Evolutionary conservation across 37 sponge, comb jelly and placozoan genomes (phyloP), one percentile per base, ranked within the genome.

Genomic region (Lycopodina hypogea): DNA sequence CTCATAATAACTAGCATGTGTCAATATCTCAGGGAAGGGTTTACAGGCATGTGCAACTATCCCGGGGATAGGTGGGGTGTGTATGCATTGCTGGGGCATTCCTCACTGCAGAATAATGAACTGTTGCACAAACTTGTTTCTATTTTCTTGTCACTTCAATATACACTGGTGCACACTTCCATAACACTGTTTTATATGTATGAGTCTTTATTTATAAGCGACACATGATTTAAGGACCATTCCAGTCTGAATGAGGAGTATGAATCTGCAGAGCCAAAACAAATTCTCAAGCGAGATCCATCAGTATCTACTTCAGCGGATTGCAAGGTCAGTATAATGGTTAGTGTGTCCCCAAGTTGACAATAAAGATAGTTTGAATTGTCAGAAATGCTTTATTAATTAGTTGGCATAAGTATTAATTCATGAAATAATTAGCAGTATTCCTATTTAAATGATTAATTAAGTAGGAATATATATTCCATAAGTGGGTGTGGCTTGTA

Each of bases 181-280:
- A 45, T 9, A 45, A 45, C 48, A 45, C 48, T 45, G 18, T 38
- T 67, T 24, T 80, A 57, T 76, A 1, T 50, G 11, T 26, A 9
- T 45, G 48, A 4, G 4, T 64, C 29, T 15, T 26, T 55, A 8
- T 42, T 24, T 7, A 23, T 76, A 76, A 89, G 24, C 93, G 89
- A 7, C 53, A 76, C 42, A 79, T 76, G 89, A 14, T 92, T 92
- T 71, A 62, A 57, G 18, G 93, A 92, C 24, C 77, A 77, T 56
- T 71, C 84, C 3, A 75, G 80, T n/a, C 4, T 26, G 38, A 30
- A 26, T 4, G 81, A 77, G n/a, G 91, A 90, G 11, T 9, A 22
- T 19, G 89, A 92, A 9, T 12, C 60, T 29, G 22, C 72, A 14
- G 93, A 92, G 48, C 88, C 84, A 28, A 92, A 92, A 62, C 56